Percentiles rank a stretch among this genome's conserved stretches.
Evolutionary conservation across 2,113 vertebrate species (phyloP).

Genomic region (Prietella phreatophila): DNA sequence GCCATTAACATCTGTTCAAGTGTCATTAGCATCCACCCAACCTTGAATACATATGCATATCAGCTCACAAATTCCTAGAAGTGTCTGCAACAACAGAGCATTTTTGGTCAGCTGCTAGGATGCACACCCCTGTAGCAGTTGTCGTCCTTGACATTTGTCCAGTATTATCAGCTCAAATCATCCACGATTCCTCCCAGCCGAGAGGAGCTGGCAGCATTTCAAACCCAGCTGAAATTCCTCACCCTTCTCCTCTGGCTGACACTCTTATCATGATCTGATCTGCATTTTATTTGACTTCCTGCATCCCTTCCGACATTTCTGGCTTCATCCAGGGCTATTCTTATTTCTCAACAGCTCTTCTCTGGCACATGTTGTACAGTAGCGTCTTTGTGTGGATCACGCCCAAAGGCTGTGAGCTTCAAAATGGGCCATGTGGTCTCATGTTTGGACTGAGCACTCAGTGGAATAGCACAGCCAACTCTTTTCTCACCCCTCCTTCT

Average conservation of each 20-base stretch:
- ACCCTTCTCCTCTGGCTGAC: slow-evolving; percentile 52
- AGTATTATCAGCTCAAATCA: slow-evolving; percentile 49
- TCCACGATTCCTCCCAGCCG: slow-evolving; percentile 41
- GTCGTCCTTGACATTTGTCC: slow-evolving; percentile 51
- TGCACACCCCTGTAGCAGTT: slow-evolving; percentile 27
- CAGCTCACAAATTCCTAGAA: slow-evolving; percentile 9
- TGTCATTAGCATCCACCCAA: background rate
- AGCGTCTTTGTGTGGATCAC: slow-evolving; percentile 48
- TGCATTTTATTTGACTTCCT: slow-evolving; percentile 45
- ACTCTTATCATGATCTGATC: background rate
- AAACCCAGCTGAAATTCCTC: slow-evolving; percentile 49
- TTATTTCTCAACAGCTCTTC: slow-evolving; percentile 38
- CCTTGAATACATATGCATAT: background rate
- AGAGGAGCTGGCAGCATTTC: slow-evolving; percentile 51
- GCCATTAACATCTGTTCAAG: background rate
- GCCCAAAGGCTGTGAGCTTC: slow-evolving; percentile 48
- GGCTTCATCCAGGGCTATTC: slow-evolving; percentile 9
- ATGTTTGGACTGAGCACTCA: slow-evolving; percentile 57
- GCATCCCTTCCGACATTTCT: slow-evolving; percentile 23
- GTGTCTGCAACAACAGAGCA: background rate
- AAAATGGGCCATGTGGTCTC: slow-evolving; percentile 56
- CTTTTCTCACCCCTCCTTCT: slow-evolving; percentile 75
- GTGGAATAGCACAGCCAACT: slow-evolving; percentile 59
- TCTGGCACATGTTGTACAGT: slow-evolving; percentile 44
- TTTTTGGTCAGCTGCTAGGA: slow-evolving; percentile 26